Conservation (phyloP, 2,888 invertebrate species). For the Sepioteuthis lessoniana region DNA sequence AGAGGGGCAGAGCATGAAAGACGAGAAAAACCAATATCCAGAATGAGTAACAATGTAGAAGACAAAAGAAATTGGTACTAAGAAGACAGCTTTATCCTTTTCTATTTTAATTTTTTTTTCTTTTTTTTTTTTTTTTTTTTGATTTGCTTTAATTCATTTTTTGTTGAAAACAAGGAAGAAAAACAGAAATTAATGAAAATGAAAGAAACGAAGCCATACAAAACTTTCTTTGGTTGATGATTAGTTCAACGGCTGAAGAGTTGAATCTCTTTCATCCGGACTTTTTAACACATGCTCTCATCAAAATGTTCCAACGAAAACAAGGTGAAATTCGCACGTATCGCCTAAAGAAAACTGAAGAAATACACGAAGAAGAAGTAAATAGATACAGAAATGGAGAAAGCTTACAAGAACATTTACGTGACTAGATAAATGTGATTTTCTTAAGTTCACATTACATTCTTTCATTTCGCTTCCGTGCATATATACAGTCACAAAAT, state of each 20-base stretch:
- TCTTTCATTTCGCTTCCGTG: not conserved
- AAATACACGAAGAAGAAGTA: no score
- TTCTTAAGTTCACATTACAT: not conserved
- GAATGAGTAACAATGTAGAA: no score
- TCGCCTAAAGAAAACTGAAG: not conserved
- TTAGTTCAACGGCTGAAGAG: not conserved
- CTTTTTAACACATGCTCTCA: not conserved
- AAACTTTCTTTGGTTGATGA: not conserved
- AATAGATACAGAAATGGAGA: not conserved
- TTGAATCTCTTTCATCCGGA: not conserved
- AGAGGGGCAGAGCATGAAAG: no score
- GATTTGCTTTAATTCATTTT: not conserved
- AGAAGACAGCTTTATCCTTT: no score
- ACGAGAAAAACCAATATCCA: no score
- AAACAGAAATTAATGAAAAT: no score
- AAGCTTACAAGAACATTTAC: not conserved
- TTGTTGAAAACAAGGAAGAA: no score
- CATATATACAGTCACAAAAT: not conserved
- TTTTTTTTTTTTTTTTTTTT: not conserved
- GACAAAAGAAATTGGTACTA: no score
- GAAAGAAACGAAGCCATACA: no score
- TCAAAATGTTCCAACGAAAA: not conserved
- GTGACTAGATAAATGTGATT: not conserved
- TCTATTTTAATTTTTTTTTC: not conserved
- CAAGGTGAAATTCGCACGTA: not conserved